Base-by-base conservation (phyloP, 2,888 invertebrate species). In the Helobdella robusta region DNA sequence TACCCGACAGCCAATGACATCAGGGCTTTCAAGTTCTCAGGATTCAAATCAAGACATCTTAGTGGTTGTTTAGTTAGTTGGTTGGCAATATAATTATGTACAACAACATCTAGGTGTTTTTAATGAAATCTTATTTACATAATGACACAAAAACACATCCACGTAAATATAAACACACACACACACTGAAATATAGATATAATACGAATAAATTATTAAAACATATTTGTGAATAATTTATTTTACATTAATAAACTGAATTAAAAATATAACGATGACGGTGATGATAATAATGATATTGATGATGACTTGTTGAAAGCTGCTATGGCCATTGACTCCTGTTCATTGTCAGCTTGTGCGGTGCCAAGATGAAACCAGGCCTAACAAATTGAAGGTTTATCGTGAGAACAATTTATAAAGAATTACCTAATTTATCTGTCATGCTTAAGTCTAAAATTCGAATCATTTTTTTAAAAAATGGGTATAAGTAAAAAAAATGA, bases 261-360 rank as follows among this genome's bases (percentile, higher is more conserved):
- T 59, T 20, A 36, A 34, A 34, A 20, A 8, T 34, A 59, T 59
- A n/a, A 5, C 20, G 36, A 18, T 32, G 34, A 3, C 15, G 5
- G 28, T n/a, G 25, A 54, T 54, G 5, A 18, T 54, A 25, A 59
- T 59, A 59, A 34, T 30, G 30, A 4, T n/a, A 20, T 15, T 59
- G 32, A 34, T 34, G 35, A 5, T 64, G 71, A 80, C 78, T 86
- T 88, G 76, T 87, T 89, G 35, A 97, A 82, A 0, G 97, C 97
- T 56, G 89, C 86, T 73, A 98, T 97, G 11, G 93, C 93, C 72
- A 86, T 83, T 2, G 89, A 88, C 80, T 98, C 97, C 81, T 86
- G 93, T 82, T 99, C 98, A 82, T 98, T 98, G 83, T 97, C 93
- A 46, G 97, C 92, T 79, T 95, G 94, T 35, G 92, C 89, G 62